These are phyloP conservation scores for Rhipidura dahli DNA, from an alignment of 2,113 vertebrate genomes.

Conservation along the genomic window DNA sequence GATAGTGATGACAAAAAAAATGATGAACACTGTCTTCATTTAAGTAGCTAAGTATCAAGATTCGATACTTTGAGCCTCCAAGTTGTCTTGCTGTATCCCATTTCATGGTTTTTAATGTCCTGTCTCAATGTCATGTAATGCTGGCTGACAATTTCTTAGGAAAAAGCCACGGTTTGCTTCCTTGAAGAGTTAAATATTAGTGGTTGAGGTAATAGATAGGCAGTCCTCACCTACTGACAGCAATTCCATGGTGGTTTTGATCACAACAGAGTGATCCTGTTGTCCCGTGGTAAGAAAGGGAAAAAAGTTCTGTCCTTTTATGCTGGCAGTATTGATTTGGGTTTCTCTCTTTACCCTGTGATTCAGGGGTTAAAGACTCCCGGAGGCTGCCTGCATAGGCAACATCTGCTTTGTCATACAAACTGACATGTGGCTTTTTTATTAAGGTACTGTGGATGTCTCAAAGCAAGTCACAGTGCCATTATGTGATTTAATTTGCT, in stretches of 20 bases:
- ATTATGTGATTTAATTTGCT: not conserved
- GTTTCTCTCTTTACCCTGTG: not conserved
- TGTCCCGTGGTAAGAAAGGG: not conserved
- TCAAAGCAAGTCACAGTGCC: not conserved
- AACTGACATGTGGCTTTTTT: not conserved
- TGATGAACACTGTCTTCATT: not conserved
- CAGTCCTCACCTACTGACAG: not conserved
- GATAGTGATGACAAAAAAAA: not conserved
- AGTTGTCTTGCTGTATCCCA: not conserved
- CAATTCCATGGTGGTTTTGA: not conserved
- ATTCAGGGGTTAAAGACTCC: not conserved
- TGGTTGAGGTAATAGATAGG: not conserved
- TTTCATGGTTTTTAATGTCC: not conserved
- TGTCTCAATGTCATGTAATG: fast-evolving
- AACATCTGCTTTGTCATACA: not conserved
- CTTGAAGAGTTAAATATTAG: not conserved
- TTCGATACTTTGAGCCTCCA: not conserved
- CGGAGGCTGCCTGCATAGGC: not conserved
- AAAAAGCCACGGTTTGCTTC: not conserved
- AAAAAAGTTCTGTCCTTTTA: not conserved
- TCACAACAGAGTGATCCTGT: not conserved
- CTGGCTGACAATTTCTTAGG: not conserved
- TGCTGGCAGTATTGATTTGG: not conserved
- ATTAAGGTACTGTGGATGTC: not conserved
- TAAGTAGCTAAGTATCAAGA: not conserved